phyloP scores from a whole-genome alignment of 2,888 invertebrate species.

The Andrena praecox region DNA sequence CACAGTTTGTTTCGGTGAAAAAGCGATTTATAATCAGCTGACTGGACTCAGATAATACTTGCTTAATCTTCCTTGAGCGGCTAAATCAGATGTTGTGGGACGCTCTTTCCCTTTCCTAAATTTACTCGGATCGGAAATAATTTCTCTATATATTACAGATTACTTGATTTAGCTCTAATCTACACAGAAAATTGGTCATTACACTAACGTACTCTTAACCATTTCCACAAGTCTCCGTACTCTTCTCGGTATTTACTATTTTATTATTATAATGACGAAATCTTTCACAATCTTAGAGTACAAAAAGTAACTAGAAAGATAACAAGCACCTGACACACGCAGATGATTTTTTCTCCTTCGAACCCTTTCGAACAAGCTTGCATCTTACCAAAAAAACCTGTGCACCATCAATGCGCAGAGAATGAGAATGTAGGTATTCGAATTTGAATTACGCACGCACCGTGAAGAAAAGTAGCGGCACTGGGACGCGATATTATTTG shows the following conservation, averaged over 20 bases:
- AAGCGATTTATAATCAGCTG: slow-evolving; percentile 44
- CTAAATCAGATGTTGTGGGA: slow-evolving; percentile 37
- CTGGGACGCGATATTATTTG: neutral
- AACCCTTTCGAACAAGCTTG: neutral
- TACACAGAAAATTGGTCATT: slow-evolving; percentile 44
- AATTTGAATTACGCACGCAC: neutral
- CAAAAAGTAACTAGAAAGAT: slow-evolving; percentile 44
- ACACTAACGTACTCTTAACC: slow-evolving; percentile 32
- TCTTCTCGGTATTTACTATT: slow-evolving; percentile 52
- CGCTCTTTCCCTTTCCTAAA: slow-evolving; percentile 24
- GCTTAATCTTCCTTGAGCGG: slow-evolving; percentile 45
- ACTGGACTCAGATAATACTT: slow-evolving; percentile 47
- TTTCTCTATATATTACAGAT: slow-evolving; percentile 31
- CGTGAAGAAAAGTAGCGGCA: neutral
- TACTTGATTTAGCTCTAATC: slow-evolving; percentile 12
- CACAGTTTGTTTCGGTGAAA: slow-evolving; percentile 20
- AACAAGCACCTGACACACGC: slow-evolving; percentile 9
- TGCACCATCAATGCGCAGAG: neutral
- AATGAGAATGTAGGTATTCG: neutral
- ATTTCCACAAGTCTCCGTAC: slow-evolving; percentile 38
- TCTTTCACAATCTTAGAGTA: slow-evolving; percentile 50
- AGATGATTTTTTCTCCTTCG: slow-evolving; percentile 3
- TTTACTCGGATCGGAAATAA: slow-evolving; percentile 20
- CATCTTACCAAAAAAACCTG: neutral
- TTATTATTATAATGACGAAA: slow-evolving; percentile 60